A percentile compares a stretch with the other conserved stretches of the same genome.
phyloP scores from a whole-genome alignment of 2,888 invertebrate genomes.

The Creontiades dilutus region DNA sequence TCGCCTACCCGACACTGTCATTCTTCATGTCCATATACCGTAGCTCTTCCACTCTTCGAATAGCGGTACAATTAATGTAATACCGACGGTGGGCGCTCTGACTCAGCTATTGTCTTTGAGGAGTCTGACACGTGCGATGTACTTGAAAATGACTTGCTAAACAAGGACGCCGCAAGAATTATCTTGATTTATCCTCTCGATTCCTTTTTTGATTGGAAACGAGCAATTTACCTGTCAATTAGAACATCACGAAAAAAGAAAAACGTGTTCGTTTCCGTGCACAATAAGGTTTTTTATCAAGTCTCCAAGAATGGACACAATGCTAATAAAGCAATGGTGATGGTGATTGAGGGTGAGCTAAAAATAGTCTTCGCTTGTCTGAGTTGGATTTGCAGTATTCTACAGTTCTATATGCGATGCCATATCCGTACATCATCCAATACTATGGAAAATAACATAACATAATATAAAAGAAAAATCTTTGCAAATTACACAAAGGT shows the following conservation, averaged over 20 bases:
- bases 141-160: conserved; percentile 23
- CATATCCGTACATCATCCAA: too few relatives aligned
- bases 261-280: not conserved
- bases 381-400: too few relatives aligned
- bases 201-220: conserved; percentile 6
- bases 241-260: not conserved
- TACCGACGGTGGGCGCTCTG: conserved; percentile 49
- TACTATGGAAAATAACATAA: too few relatives aligned
- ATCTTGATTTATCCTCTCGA: not conserved
- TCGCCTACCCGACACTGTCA: conserved; percentile 62
- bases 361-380: too few relatives aligned
- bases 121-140: conserved; percentile 57
- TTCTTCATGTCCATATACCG: conserved; percentile 61
- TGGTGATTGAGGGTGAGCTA: too few relatives aligned
- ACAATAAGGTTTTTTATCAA: too few relatives aligned
- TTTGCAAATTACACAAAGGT: too few relatives aligned
- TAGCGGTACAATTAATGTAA: conserved; percentile 54
- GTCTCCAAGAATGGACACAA: too few relatives aligned
- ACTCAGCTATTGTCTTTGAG: conserved; percentile 62
- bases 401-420: too few relatives aligned
- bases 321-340: too few relatives aligned
- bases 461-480: too few relatives aligned
- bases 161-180: not conserved
- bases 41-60: not conserved
- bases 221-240: conserved; percentile 4